Base-by-base conservation (phyloP, 2,113 vertebrate species). In the Pomatorhinus ruficollis region DNA sequence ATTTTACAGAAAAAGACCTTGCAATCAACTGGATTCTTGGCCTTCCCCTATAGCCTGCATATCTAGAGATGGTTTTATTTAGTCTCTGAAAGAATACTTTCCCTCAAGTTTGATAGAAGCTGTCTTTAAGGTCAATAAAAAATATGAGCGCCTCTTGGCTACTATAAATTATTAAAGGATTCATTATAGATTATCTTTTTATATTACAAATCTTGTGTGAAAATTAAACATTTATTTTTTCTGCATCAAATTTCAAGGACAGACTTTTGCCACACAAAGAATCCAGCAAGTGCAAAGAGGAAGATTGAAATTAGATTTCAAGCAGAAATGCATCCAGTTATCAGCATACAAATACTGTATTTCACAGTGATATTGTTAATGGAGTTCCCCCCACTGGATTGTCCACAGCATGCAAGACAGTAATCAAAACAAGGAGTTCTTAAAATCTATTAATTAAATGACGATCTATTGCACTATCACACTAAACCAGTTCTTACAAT, bases 241-340 rank as follows among this genome's bases (percentile, higher is more conserved):
- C 49, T 24, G 30, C 42, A 31, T 37, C 16, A 52, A 56, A 77
- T 83, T 88, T 88, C 54, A 85, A 88, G 85, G 78, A 52, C 78
- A 77, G 76, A 42, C 18, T 31, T 91, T 24, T 76, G 45, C 47
- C 45, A 76, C 42, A 39, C 45, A 59, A 77, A 81, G 53, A 89
- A 83, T 47, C 39, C 70, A 90, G 47, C 53, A 81, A 72, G 23
- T 57, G 44, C 44, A 91, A 70, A 81, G 71, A 86, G 6, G 22
- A 93, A 83, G 15, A 83, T 0, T 63, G 45, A 81, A 90, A 95
- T 83, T 7, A 86, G 40, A 91, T 20, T 85, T 90, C 66, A 80
- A 54, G 63, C 27, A 94, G 76, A 95, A 94, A 94, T 80, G 75
- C 64, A 92, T 83, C 88, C 79, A 93, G 76, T 94, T 88, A 95